phyloP scores from a whole-genome alignment of 2,888 invertebrate genomes.

The Neoascia interrupta region DNA sequence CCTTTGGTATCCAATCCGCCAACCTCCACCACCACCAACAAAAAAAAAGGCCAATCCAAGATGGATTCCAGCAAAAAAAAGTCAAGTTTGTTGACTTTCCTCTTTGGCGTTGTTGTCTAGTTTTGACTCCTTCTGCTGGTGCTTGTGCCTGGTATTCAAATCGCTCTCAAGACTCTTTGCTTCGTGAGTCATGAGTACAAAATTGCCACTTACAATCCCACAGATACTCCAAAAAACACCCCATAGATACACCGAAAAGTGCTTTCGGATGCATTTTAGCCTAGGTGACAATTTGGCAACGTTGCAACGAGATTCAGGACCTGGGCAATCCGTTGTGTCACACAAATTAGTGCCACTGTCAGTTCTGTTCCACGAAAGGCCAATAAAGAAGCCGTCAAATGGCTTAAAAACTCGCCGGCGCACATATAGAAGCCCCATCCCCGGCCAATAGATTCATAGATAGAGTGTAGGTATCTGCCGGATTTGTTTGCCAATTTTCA shows the following conservation, averaged over 20 bases:
- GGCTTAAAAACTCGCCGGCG: too few species aligned
- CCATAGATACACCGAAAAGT: constrained; percentile 23
- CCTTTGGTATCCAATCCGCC: constrained; percentile 18
- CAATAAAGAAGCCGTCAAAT: constrained; percentile 51
- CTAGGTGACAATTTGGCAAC: constrained; percentile 46
- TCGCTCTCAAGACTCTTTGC: constrained; percentile 55
- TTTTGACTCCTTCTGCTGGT: constrained; percentile 15
- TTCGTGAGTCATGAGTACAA: constrained; percentile 59
- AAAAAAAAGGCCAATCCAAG: constrained; percentile 29
- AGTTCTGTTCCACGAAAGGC: constrained; percentile 23
- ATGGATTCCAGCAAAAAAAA: constrained; percentile 44
- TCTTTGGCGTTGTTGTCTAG: constrained; percentile 49
- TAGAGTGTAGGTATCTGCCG: constrained; percentile 32
- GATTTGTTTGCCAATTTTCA: constrained; percentile 43
- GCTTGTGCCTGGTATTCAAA: constrained; percentile 63
- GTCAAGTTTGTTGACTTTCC: constrained; percentile 58
- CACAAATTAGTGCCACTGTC: constrained; percentile 41
- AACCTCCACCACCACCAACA: constrained; percentile 8
- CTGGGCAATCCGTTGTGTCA: constrained; percentile 5
- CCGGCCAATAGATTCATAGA: constrained; percentile 38
- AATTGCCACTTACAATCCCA: constrained; percentile 49
- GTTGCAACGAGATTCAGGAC: constrained; percentile 46
- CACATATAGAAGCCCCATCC: background rate
- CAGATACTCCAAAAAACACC: constrained; percentile 42
- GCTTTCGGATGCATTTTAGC: constrained; percentile 7